phyloP scores from a whole-genome alignment of 1,140 invertebrate species.

The Hyphantria cunea region DNA sequence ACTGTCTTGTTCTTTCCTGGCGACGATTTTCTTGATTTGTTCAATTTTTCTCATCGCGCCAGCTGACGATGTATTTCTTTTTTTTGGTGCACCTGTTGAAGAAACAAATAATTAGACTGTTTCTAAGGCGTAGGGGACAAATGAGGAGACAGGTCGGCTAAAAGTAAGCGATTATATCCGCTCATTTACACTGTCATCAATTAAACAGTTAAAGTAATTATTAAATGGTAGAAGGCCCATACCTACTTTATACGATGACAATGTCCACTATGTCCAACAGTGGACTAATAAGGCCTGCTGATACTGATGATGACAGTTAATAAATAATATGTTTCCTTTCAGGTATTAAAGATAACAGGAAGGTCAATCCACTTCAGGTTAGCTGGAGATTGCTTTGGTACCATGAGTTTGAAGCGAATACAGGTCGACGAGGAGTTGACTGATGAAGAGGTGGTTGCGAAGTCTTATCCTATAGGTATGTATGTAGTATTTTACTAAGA shows the following conservation, averaged over 20 bases:
- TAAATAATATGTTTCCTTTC: constrained; percentile 5
- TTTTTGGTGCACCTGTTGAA: background rate
- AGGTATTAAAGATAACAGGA: constrained; percentile 64
- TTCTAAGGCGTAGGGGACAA: too few relatives aligned
- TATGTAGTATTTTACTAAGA: too few relatives aligned
- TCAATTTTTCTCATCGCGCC: background rate
- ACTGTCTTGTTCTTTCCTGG: background rate
- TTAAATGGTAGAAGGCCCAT: too few relatives aligned
- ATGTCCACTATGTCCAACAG: too few relatives aligned
- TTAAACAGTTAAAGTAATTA: too few relatives aligned
- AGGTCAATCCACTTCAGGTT: constrained; percentile 56
- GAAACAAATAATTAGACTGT: background rate
- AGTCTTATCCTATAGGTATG: constrained; percentile 67
- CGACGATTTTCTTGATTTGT: background rate
- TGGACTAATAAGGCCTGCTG: too few relatives aligned
- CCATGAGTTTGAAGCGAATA: constrained; percentile 54
- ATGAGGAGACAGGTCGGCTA: too few relatives aligned
- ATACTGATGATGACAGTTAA: too few relatives aligned
- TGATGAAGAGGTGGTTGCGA: constrained; percentile 62
- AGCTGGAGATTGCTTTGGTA: constrained; percentile 39
- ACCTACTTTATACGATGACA: too few relatives aligned
- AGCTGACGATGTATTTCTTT: background rate
- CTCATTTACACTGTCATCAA: too few relatives aligned
- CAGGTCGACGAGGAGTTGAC: constrained; percentile 60
- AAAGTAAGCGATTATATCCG: too few relatives aligned